phyloP scores from a whole-genome alignment of 2,113 vertebrate genomes.

The Xiphophorus maculatus region DNA sequence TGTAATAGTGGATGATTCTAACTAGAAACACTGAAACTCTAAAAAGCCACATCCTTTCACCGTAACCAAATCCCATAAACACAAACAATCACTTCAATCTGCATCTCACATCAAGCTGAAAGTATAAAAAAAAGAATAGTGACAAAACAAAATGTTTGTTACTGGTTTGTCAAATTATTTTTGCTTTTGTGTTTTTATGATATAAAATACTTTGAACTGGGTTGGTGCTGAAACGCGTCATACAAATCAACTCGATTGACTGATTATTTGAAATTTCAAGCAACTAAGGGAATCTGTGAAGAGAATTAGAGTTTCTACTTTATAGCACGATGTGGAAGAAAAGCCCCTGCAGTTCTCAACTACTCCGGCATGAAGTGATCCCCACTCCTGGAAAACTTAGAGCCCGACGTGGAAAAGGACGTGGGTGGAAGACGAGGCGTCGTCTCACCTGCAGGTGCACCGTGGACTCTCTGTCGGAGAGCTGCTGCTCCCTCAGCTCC shows the following conservation, averaged over 20 bases:
- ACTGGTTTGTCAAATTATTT: no score
- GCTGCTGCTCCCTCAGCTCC: conserved; percentile 84
- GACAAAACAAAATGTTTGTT: no score
- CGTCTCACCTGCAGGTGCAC: conserved; percentile 70
- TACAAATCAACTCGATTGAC: no score
- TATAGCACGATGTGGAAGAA: not conserved
- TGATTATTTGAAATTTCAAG: not conserved
- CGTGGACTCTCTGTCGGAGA: conserved; percentile 80
- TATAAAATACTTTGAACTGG: no score
- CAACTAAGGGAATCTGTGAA: not conserved
- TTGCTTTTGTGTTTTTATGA: no score
- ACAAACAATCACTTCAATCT: not conserved
- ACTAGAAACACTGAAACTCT: no score
- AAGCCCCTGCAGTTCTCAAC: not conserved
- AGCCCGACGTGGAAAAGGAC: not conserved
- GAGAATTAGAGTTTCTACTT: not conserved
- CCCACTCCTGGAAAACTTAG: not conserved
- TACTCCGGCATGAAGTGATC: not conserved
- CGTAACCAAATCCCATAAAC: not conserved
- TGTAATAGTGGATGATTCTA: no score
- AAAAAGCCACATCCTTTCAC: not conserved
- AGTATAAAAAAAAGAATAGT: not conserved
- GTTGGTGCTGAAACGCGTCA: no score
- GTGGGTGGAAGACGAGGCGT: not conserved
- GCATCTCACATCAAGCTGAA: not conserved